These are phyloP conservation scores for Myotis daubentonii DNA, from an alignment of 2,797 vertebrate genomes.

Conservation along the genomic window DNA sequence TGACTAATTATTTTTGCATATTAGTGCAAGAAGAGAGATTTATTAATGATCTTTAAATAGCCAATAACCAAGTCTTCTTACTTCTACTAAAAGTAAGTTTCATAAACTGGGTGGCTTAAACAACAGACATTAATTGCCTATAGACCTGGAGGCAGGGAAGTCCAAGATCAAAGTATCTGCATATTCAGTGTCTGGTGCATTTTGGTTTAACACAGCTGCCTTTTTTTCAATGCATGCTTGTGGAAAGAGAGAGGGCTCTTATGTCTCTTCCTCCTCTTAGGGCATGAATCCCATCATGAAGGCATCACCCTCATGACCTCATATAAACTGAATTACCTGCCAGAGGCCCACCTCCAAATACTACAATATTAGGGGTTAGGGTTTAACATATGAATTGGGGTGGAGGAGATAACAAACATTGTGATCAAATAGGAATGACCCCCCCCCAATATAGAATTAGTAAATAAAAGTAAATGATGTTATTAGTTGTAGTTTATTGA, in stretches of 20 bases:
- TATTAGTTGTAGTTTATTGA: neutral
- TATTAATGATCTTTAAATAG: neutral
- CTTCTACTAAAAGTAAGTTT: neutral
- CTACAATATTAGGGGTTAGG: neutral
- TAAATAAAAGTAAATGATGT: neutral
- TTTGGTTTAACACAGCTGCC: neutral
- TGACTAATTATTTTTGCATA: neutral
- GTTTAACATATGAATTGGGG: neutral
- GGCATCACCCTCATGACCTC: neutral
- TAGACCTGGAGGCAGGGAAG: neutral
- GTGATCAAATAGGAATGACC: neutral
- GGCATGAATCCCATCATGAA: neutral
- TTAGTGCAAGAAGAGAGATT: neutral
- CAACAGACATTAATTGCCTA: neutral
- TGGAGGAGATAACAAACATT: neutral
- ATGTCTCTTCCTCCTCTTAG: neutral
- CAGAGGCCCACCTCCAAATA: neutral
- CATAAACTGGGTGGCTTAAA: neutral
- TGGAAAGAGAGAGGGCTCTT: neutral
- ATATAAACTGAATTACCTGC: neutral
- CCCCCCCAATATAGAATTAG: neutral
- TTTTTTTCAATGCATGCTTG: neutral
- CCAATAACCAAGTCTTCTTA: neutral
- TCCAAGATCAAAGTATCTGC: neutral
- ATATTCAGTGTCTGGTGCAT: neutral